phyloP scores from a whole-genome alignment of 1,140 invertebrate species.

The Diuraphis noxia region DNA sequence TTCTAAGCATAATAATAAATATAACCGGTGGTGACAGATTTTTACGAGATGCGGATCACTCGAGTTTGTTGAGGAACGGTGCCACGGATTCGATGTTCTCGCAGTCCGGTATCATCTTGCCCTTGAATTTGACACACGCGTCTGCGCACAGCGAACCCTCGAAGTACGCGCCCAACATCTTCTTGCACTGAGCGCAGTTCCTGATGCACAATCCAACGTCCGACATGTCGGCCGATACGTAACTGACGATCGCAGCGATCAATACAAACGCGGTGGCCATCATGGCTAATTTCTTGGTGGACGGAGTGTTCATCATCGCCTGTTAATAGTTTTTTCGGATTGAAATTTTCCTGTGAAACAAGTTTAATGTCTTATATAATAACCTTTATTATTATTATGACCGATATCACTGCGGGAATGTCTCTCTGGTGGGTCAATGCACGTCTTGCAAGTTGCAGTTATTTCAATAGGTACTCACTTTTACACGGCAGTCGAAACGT shows the following conservation, averaged over 20 bases:
- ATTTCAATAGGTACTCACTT: neutral
- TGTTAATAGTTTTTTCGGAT: no score
- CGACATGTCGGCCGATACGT: neutral
- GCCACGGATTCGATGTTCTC: slow-evolving; percentile 77
- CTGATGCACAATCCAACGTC: slow-evolving; percentile 70
- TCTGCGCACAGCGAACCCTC: slow-evolving; percentile 80
- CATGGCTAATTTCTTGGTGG: neutral
- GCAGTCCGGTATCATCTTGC: slow-evolving; percentile 81
- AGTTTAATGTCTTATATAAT: neutral
- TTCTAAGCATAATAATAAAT: neutral
- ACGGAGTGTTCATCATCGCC: neutral
- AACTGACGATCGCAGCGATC: neutral
- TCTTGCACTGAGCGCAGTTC: slow-evolving; percentile 86
- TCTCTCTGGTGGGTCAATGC: neutral
- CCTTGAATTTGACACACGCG: slow-evolving; percentile 78
- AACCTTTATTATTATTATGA: no score
- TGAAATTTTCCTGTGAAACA: neutral
- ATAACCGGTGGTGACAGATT: neutral
- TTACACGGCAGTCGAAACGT: neutral
- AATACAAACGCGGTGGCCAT: neutral
- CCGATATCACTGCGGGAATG: no score
- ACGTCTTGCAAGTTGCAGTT: no score
- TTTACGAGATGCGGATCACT: slow-evolving; percentile 54
- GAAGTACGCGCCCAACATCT: slow-evolving; percentile 82
- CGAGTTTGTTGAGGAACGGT: slow-evolving; percentile 74